Conservation (phyloP, 2,797 vertebrate species). For the Gallinago nigripennis region DNA sequence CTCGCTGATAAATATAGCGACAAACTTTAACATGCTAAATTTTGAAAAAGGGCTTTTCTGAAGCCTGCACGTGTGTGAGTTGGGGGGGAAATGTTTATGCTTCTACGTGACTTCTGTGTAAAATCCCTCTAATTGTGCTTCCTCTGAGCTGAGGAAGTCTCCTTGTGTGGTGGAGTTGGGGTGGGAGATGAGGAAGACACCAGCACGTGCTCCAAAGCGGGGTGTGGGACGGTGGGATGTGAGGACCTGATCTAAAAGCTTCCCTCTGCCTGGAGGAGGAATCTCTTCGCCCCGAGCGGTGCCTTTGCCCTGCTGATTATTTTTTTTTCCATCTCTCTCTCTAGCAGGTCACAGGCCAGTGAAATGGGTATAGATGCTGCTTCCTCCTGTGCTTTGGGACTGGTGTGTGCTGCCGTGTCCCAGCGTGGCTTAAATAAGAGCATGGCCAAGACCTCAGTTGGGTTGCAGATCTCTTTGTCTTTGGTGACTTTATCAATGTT, state of each 20-base stretch:
- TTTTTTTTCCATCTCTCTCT: not conserved
- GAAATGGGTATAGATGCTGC: not conserved
- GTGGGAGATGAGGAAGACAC: rapidly evolving
- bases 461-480: not conserved
- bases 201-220: rapidly evolving
- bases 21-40: not conserved
- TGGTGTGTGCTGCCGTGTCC: not conserved
- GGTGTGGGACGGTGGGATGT: rapidly evolving
- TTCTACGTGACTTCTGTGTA: no score
- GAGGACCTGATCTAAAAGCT: rapidly evolving
- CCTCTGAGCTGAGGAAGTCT: not conserved
- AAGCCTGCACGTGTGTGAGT: rapidly evolving
- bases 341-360: not conserved
- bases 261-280: no score
- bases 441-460: rapidly evolving
- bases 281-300: not conserved
- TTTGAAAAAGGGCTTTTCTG: not conserved
- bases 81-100: not conserved
- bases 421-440: rapidly evolving
- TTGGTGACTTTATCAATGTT: rapidly evolving
- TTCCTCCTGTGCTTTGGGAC: not conserved
- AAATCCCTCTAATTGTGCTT: not conserved
- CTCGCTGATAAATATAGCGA: not conserved
- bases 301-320: rapidly evolving
- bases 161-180: rapidly evolving